Percentiles rank a stretch among this genome's conserved stretches.
These are phyloP conservation scores for Hemichromis elongatus DNA, from an alignment of 2,113 vertebrate species.

Conservation along the genomic window DNA sequence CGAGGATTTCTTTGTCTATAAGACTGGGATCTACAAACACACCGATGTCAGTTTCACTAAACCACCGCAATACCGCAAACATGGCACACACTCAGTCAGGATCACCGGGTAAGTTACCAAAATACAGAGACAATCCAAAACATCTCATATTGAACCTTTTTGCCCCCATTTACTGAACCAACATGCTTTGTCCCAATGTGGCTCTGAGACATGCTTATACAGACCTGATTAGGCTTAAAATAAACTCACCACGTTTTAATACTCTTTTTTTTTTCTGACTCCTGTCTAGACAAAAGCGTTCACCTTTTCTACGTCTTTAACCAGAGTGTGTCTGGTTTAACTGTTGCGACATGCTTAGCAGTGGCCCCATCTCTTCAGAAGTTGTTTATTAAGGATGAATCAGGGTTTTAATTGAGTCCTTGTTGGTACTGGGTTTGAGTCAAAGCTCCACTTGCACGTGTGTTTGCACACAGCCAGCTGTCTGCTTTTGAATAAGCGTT, in stretches of 20 bases:
- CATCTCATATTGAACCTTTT: background rate
- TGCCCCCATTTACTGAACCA: background rate
- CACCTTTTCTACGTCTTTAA: background rate
- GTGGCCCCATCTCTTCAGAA: background rate
- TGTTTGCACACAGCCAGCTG: slow-evolving; percentile 7
- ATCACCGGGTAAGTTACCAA: slow-evolving; percentile 84
- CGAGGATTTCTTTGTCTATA: slow-evolving; percentile 95
- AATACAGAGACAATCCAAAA: background rate
- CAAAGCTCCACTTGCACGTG: slow-evolving; percentile 1
- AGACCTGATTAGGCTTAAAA: background rate
- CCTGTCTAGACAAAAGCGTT: background rate
- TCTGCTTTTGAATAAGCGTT: slow-evolving; percentile 1
- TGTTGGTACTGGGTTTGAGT: background rate
- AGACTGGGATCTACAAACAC: slow-evolving; percentile 88
- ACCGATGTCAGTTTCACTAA: slow-evolving; percentile 79
- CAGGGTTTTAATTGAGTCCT: background rate
- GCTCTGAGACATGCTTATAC: background rate
- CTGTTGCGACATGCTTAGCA: background rate
- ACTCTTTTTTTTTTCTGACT: background rate
- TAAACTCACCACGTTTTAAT: background rate
- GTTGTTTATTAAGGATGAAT: slow-evolving; percentile 2
- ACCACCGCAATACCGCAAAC: slow-evolving; percentile 77
- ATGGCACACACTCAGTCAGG: slow-evolving; percentile 91
- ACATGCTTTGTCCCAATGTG: background rate
- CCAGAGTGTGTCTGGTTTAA: background rate